These are phyloP conservation scores for Calameuta pallipes DNA, from an alignment of 2,888 invertebrate genomes.

Conservation along the genomic window DNA sequence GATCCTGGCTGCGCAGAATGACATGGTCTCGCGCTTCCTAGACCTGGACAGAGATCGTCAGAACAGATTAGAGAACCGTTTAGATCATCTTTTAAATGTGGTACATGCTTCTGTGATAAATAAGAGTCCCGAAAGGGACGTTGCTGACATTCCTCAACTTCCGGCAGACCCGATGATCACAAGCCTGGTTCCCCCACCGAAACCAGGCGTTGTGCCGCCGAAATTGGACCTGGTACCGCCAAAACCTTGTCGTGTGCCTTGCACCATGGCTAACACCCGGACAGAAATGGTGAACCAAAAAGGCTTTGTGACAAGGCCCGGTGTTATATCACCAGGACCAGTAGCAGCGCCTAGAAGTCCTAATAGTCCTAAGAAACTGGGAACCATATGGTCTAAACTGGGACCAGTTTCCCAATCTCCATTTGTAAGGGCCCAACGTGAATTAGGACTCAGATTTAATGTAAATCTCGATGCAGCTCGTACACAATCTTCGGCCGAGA, in stretches of 20 bases:
- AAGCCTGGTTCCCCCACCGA: conserved; percentile 55
- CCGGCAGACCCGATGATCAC: conserved; percentile 45
- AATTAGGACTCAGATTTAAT: conserved; percentile 48
- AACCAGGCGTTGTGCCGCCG: conserved; percentile 57
- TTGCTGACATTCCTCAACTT: conserved; percentile 24
- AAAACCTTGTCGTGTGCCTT: conserved; percentile 61
- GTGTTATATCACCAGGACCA: conserved; percentile 51
- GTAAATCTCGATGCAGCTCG: conserved; percentile 34
- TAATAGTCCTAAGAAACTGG: conserved; percentile 36
- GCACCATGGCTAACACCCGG: conserved; percentile 48
- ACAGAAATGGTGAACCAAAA: conserved; percentile 54
- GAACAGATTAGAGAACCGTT: conserved; percentile 57
- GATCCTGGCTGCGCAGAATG: conserved; percentile 61
- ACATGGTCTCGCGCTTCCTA: conserved; percentile 59
- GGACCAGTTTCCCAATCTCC: conserved; percentile 63
- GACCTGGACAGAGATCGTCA: conserved; percentile 62
- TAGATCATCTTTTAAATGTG: conserved; percentile 59
- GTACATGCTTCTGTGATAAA: conserved; percentile 56
- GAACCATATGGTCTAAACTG: conserved; percentile 59
- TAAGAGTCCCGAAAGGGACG: conserved; percentile 48
- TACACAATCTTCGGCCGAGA: conserved; percentile 60
- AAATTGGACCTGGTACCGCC: conserved; percentile 62
- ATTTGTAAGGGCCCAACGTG: conserved; percentile 60
- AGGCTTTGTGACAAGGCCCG: conserved; percentile 51
- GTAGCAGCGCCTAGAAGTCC: conserved; percentile 40